Evolutionary conservation across 2,888 invertebrate species (phyloP).

Genomic region (Trissolcus brochymenae): DNA sequence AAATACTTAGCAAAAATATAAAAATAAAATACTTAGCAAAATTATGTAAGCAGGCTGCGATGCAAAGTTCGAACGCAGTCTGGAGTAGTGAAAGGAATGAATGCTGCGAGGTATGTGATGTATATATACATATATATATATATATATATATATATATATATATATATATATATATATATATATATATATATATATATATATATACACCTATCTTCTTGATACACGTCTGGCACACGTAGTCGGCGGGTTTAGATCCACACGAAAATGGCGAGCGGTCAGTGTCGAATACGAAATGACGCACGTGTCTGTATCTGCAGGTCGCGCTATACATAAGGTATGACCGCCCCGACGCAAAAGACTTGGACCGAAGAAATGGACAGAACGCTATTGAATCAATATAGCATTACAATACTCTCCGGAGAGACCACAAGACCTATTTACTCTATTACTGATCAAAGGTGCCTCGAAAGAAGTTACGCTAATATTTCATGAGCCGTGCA

Average conservation of each 20-base stretch:
- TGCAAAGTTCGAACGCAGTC: background rate
- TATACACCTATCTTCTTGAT: conserved; percentile 28
- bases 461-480: conserved; percentile 45
- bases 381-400: conserved; percentile 65
- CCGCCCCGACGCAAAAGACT: conserved; percentile 61
- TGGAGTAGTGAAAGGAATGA: conserved; percentile 2
- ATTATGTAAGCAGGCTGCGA: too few relatives aligned
- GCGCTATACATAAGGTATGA: conserved; percentile 75
- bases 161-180: too few relatives aligned
- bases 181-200: too few relatives aligned
- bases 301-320: conserved; percentile 63
- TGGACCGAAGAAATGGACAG: conserved; percentile 47
- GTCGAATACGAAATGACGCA: conserved; percentile 74
- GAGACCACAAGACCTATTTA: conserved; percentile 68
- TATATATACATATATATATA: too few relatives aligned
- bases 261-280: conserved; percentile 74
- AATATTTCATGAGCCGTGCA: conserved; percentile 53
- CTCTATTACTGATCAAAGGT: conserved; percentile 72
- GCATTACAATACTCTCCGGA: conserved; percentile 59
- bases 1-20: too few relatives aligned
- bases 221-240: conserved; percentile 58
- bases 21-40: too few relatives aligned
- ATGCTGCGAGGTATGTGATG: conserved; percentile 21
- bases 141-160: too few relatives aligned
- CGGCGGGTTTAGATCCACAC: conserved; percentile 68